Evolutionary conservation across 1,140 invertebrate species (phyloP).

Genomic region (Paracyclopina nana): DNA sequence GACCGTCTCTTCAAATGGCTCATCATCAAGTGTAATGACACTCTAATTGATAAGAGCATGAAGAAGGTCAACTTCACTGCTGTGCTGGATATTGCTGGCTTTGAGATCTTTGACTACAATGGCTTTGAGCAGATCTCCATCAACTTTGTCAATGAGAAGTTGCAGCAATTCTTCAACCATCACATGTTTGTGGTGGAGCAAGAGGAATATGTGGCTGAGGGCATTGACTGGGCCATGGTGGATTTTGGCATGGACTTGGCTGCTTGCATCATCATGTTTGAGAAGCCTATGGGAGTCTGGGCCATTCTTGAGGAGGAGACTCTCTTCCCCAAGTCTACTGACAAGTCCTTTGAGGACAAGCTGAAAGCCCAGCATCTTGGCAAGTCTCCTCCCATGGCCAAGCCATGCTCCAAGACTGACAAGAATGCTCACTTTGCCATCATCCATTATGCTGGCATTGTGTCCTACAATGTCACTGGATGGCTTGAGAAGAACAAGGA

Average conservation of each 20-base stretch:
- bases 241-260: constrained; percentile 15
- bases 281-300: constrained; percentile 26
- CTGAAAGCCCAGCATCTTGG: constrained; percentile 30
- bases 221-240: constrained; percentile 28
- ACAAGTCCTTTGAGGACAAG: constrained; percentile 25
- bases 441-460: constrained; percentile 87
- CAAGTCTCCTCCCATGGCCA: constrained; percentile 28
- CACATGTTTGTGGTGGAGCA: constrained; percentile 54
- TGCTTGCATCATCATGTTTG: constrained; percentile 21
- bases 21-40: constrained; percentile 96
- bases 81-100: constrained; percentile 99
- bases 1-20: constrained; percentile 93
- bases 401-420: constrained; percentile 37
- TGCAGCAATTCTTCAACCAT: constrained; percentile 53
- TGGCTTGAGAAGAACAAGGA: constrained; percentile 99
- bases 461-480: constrained; percentile 89
- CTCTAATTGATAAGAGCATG: constrained; percentile 77
- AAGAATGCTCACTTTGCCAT: constrained; percentile 96
- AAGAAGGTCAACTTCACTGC: constrained; percentile 96
- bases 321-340: constrained; percentile 29
- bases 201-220: constrained; percentile 34
- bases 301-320: constrained; percentile 27
- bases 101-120: constrained; percentile 88
- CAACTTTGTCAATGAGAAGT: constrained; percentile 43
- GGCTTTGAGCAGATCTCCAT: constrained; percentile 42